Evolutionary conservation across 2,888 invertebrate species (phyloP), one percentile per base, ranked within the genome.

Genomic region (Drosophila fulvimacula): DNA sequence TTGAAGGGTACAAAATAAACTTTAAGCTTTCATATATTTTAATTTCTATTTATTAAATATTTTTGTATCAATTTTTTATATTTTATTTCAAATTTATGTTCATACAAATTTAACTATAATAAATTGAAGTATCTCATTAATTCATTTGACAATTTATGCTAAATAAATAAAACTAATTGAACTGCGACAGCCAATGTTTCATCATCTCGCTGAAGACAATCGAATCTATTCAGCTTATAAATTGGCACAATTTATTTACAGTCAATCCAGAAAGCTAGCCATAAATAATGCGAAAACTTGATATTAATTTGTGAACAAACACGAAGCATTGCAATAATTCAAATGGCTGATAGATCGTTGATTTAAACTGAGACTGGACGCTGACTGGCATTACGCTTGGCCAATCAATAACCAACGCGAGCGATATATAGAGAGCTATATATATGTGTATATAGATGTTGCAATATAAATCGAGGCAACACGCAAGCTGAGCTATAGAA

Each of bases 381-480:
- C 27, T 27, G 46, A 46, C 62, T 30, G 39, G 24, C 34, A 49
- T 38, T 51, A 34, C 21, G 17, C 59, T 42, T 41, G 44, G 60
- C 36, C 55, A 62, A 76, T 77, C 80, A 79, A 79, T 76, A 60
- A 56, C 24, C 68, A 48, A 78, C 49, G 24, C 59, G 55, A 70
- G 10, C 34, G 48, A 24, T 38, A 36, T 36, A 51, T 30, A 36
- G n/a, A 5, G 10, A 30, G 10, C 3, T 11, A 36, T 21, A 10
- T 36, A 24, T 36, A 24, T n/a, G 36, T 21, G 2, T 52, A 10
- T 51, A 24, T 73, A 46, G 30, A 67, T 70, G 59, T 57, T 63
- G 69, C 44, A 66, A 48, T 62, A 74, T 72, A 82, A 83, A 80
- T 80, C 61, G 57, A 60, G 52, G 51, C 34, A 17, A 24, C 46